Conservation (phyloP, 92 coral and sea anemone genomes). For the Montipora capitata region DNA sequence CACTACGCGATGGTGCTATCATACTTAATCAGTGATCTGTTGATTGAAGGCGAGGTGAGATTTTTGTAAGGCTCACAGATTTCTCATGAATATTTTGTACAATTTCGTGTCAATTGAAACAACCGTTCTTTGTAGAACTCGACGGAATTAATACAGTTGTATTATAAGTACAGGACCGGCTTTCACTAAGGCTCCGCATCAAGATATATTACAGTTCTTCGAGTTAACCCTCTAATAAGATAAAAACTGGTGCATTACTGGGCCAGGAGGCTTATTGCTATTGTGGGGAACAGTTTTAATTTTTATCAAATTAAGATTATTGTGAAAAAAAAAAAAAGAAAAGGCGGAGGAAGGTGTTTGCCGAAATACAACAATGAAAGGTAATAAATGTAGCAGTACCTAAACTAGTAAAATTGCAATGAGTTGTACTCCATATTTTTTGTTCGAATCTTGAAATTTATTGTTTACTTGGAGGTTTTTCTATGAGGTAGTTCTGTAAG, state of each 20-base stretch:
- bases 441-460: too few species aligned
- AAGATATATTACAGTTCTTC: neutral
- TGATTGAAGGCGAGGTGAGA: neutral
- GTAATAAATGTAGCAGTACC: neutral
- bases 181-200: neutral
- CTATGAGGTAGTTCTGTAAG: too few species aligned
- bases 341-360: neutral
- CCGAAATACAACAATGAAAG: neutral
- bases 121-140: neutral
- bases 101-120: neutral
- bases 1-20: neutral
- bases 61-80: neutral
- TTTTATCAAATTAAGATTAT: neutral
- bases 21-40: neutral
- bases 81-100: neutral
- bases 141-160: neutral
- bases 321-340: neutral
- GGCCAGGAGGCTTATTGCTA: neutral
- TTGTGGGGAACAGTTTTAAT: neutral
- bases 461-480: too few species aligned
- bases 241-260: neutral
- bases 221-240: neutral
- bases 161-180: neutral
- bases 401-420: too few species aligned
- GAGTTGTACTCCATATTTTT: too few species aligned